Base-by-base conservation (phyloP, 2,797 vertebrate genomes). In the Phaenicophaeus curvirostris region DNA sequence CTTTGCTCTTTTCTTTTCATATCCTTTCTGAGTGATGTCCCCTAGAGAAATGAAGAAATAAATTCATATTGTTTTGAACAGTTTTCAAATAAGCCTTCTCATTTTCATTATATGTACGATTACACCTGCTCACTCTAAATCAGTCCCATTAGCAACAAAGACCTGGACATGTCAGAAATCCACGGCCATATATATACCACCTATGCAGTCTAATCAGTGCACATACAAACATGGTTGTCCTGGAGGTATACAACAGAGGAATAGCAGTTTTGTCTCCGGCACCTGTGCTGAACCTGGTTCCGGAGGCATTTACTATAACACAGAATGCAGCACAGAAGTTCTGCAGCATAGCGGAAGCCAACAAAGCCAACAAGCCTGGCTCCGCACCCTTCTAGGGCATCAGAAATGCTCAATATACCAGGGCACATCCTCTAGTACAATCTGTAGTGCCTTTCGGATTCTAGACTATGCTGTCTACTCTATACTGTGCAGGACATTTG, bases 21-120 rank as follows among this genome's bases (percentile, higher is more conserved):
- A 99, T 92, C 99, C 99, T 96, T 99, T 99, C 97, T 99, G 99
- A 95, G 99, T 99, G 98, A 99, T 99, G 98, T 99, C 99, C 94
- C 99, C 99, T 99, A 97, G 84, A 98, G 96, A 94, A 90, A 88
- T 5, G 13, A 91, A 93, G 9, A 98, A 95, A 89, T 7, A 92
- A 62, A 87, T 48, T 61, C 13, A 61, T 13, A 28, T 41, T 53
- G 23, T 25, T 80, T 91, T 25, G 12, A 89, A 61, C 9, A 42
- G 30, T 19, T 75, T 53, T 79, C 37, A 67, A 67, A 79, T 11
- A 50, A 74, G 30, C 18, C 15, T 57, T 72, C 51, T 51, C 19
- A 19, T 71, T 79, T 81, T 42, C 3, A 1, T 5, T 10, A 58
- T 15, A 51, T 4, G 18, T 42, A 9, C 18, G 25, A 85, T 67